A percentile compares a stretch with the other conserved stretches of the same genome.
phyloP scores from a whole-genome alignment of 2,888 invertebrate species.

The Hirtodrosophila histrioides region DNA sequence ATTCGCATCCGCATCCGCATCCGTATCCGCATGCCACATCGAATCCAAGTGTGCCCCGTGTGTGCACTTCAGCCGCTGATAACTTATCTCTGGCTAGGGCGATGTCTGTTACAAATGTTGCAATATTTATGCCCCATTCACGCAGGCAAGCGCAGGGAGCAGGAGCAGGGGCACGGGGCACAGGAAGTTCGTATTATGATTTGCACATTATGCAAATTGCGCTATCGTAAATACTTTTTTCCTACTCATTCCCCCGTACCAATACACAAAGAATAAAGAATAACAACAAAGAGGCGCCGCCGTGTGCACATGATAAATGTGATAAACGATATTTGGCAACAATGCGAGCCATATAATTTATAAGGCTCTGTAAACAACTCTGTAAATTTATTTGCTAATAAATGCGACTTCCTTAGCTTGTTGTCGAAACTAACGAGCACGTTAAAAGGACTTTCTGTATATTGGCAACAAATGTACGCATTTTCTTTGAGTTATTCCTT shows the following conservation, averaged over 20 bases:
- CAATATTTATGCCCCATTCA: slow-evolving; percentile 69
- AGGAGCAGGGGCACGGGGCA: background rate
- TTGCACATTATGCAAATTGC: slow-evolving; percentile 80
- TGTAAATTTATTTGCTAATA: slow-evolving; percentile 46
- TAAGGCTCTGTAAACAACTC: slow-evolving; percentile 17
- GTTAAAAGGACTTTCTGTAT: too few relatives aligned
- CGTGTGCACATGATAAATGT: slow-evolving; percentile 73
- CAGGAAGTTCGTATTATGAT: slow-evolving; percentile 76
- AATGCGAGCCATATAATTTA: slow-evolving; percentile 44
- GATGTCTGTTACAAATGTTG: slow-evolving; percentile 75
- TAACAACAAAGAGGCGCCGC: slow-evolving; percentile 60
- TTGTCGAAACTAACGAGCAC: background rate
- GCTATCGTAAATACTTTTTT: slow-evolving; percentile 72
- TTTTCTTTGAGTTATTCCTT: too few relatives aligned
- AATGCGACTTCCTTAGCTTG: slow-evolving; percentile 28
- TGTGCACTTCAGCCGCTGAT: slow-evolving; percentile 69
- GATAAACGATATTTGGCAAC: slow-evolving; percentile 69
- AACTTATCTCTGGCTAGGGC: slow-evolving; percentile 61
- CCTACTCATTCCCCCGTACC: background rate
- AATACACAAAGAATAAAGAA: slow-evolving; percentile 14
- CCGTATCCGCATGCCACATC: slow-evolving; percentile 36
- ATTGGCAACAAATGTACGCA: too few relatives aligned
- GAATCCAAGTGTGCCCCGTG: slow-evolving; percentile 57
- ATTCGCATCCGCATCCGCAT: slow-evolving; percentile 29
- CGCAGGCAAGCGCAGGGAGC: slow-evolving; percentile 3